Evolutionary conservation across 2,797 vertebrate genomes (phyloP).

Genomic region (Notolabrus celidotus): DNA sequence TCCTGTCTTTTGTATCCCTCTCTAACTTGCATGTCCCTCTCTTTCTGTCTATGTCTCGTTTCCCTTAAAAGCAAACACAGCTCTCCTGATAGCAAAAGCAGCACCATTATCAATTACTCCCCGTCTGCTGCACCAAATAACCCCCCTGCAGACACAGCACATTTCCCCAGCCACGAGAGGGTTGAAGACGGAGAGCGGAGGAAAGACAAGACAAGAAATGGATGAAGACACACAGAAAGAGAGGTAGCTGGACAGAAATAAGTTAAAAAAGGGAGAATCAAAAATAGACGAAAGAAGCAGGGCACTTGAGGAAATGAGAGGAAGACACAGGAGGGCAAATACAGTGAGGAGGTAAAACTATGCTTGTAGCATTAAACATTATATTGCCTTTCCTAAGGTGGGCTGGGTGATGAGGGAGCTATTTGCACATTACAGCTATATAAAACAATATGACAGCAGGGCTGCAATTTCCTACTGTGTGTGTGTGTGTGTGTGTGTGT

Average conservation of each 20-base stretch:
- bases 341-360: constrained; percentile 8
- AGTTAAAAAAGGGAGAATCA: not conserved
- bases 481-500: not conserved
- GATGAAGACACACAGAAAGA: constrained; percentile 21
- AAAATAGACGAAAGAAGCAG: constrained; percentile 17
- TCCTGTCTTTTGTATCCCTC: not conserved
- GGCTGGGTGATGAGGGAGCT: constrained; percentile 21
- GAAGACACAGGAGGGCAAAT: not conserved
- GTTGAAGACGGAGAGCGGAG: not conserved
- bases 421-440: constrained; percentile 34
- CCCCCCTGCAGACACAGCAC: constrained; percentile 78
- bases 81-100: constrained; percentile 68
- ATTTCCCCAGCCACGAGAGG: constrained; percentile 56
- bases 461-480: not conserved
- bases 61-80: constrained; percentile 64
- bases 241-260: not conserved
- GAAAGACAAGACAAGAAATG: constrained; percentile 5
- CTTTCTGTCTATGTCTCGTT: constrained; percentile 39
- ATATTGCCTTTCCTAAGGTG: constrained; percentile 32
- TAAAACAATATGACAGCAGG: constrained; percentile 26
- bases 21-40: constrained; percentile 21
- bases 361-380: constrained; percentile 29
- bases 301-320: not conserved
- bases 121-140: constrained; percentile 77
- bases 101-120: constrained; percentile 79